Conservation (phyloP, 2,113 vertebrate species). For the Ceuthmochares aereus region DNA sequence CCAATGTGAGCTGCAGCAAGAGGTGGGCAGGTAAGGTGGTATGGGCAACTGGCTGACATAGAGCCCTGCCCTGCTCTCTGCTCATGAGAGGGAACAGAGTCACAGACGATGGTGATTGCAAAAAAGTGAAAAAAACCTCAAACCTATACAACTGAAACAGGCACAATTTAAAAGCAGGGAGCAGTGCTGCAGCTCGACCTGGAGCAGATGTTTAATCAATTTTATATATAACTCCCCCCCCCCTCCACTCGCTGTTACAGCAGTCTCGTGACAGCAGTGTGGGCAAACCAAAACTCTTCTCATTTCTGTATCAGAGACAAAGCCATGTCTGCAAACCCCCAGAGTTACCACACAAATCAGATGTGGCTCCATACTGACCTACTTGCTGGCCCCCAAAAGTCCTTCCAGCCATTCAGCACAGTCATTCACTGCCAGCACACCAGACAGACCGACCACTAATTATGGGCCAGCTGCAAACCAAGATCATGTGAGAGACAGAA, state of each 20-base stretch:
- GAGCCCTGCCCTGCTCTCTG: background rate
- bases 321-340: background rate
- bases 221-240: background rate
- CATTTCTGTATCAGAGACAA: background rate
- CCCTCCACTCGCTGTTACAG: background rate
- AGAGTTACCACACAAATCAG: background rate
- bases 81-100: rapidly evolving
- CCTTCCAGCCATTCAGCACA: background rate
- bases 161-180: background rate
- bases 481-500: slow-evolving; percentile 6
- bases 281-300: background rate
- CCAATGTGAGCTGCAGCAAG: background rate
- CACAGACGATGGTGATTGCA: background rate
- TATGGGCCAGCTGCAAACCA: background rate
- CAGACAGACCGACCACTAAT: slow-evolving; percentile 25
- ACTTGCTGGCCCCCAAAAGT: background rate
- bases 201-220: background rate
- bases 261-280: background rate
- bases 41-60: background rate
- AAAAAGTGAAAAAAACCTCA: background rate
- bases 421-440: background rate
- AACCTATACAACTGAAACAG: background rate
- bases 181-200: background rate
- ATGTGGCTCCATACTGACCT: slow-evolving; percentile 1
- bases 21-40: background rate